phyloP scores from a whole-genome alignment of 2,888 invertebrate genomes.

The Ormyrus nitidulus region DNA sequence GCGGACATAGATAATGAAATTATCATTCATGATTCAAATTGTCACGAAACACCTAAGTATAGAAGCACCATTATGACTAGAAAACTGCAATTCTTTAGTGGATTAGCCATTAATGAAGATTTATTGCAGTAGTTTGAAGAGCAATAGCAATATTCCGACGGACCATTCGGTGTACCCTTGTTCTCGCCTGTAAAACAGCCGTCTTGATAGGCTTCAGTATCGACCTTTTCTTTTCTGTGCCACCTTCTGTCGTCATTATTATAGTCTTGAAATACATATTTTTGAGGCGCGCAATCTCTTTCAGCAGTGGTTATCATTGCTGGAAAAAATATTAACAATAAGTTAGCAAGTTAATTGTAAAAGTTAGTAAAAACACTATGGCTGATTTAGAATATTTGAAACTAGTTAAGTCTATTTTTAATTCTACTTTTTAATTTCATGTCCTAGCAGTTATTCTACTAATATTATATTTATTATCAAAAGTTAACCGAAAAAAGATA shows the following conservation, averaged over 20 bases:
- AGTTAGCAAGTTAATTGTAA: background rate
- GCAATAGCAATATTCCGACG: conserved; percentile 86
- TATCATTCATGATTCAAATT: background rate
- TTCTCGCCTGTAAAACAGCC: conserved; percentile 83
- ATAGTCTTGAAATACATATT: conserved; percentile 80
- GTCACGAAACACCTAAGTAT: conserved; percentile 7
- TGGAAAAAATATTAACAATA: conserved; percentile 70
- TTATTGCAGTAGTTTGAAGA: conserved; percentile 84
- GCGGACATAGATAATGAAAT: background rate
- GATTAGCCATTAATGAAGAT: conserved; percentile 14
- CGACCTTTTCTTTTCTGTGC: conserved; percentile 81
- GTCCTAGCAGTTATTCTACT: too few relatives aligned
- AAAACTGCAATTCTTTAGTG: conserved; percentile 16
- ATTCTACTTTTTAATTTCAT: too few relatives aligned
- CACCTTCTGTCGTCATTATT: conserved; percentile 78
- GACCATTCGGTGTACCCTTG: conserved; percentile 80
- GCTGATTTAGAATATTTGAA: too few relatives aligned
- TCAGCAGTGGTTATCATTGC: conserved; percentile 79
- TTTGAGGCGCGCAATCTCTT: conserved; percentile 87
- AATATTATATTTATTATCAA: too few relatives aligned
- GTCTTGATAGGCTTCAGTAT: conserved; percentile 82
- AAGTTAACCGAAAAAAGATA: too few relatives aligned
- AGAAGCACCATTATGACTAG: conserved; percentile 39
- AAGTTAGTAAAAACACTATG: background rate
- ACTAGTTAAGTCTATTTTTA: too few relatives aligned